These are phyloP conservation scores for Galeopterus variegatus DNA, from an alignment of 2,113 vertebrate species.

Conservation along the genomic window DNA sequence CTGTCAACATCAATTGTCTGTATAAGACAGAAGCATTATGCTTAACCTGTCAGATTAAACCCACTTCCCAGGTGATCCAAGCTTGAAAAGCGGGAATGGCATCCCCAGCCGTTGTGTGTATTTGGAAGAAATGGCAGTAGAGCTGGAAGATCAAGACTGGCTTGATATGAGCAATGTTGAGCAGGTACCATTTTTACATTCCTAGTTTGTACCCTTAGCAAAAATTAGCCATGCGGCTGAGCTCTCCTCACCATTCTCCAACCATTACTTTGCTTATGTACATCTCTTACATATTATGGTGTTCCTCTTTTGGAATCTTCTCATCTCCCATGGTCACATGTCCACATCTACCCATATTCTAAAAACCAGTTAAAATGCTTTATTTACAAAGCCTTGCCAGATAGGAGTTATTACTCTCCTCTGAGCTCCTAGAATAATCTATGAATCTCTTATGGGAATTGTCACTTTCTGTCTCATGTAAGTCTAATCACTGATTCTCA, in stretches of 20 bases:
- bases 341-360: conserved; percentile 29
- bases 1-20: not conserved
- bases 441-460: not conserved
- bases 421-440: not conserved
- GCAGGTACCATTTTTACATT: conserved; percentile 90
- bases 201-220: not conserved
- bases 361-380: conserved; percentile 56
- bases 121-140: conserved; percentile 96
- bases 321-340: not conserved
- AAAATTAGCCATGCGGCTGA: not conserved
- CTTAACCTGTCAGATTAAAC: conserved; percentile 69
- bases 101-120: conserved; percentile 97
- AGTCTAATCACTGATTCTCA: conserved; percentile 17
- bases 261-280: not conserved
- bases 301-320: not conserved
- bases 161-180: conserved; percentile 98
- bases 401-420: not conserved
- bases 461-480: conserved; percentile 22
- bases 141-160: conserved; percentile 98
- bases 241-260: not conserved
- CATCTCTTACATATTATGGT: not conserved
- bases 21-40: conserved; percentile 24
- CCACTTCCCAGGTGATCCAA: conserved; percentile 93
- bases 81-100: conserved; percentile 95
- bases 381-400: not conserved